A percentile compares a stretch with the other conserved stretches of the same genome.
These are phyloP conservation scores for Aricia artaxerxes DNA, from an alignment of 2,888 invertebrate species.

Conservation along the genomic window DNA sequence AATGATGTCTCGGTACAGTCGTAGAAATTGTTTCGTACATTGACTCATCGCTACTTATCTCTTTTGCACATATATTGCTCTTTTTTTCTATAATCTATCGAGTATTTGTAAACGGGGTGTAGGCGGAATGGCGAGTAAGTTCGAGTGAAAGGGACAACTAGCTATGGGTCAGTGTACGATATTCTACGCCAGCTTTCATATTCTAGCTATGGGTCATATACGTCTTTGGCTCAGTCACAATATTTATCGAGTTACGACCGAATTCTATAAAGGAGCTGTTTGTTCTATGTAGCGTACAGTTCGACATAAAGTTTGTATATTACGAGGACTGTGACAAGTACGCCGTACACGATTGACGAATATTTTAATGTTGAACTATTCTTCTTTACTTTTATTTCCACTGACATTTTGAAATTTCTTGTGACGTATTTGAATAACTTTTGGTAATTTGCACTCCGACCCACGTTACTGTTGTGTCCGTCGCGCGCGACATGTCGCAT, in stretches of 20 bases:
- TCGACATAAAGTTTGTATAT: neutral
- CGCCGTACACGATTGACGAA: neutral
- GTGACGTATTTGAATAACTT: conserved; percentile 7
- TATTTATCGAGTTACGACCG: neutral
- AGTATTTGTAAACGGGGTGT: neutral
- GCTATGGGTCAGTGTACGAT: neutral
- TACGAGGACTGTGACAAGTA: neutral
- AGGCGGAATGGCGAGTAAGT: neutral
- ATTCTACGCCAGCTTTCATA: neutral
- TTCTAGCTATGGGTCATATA: no score
- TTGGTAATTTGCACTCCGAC: conserved; percentile 38
- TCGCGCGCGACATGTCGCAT: conserved; percentile 42
- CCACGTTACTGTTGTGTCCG: conserved; percentile 28
- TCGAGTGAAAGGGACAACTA: neutral
- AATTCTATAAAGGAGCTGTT: conserved; percentile 8
- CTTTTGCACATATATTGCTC: neutral
- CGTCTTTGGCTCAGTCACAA: neutral
- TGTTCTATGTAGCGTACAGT: conserved; percentile 1
- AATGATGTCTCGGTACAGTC: no score
- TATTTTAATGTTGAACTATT: conserved; percentile 15
- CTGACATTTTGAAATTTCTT: conserved; percentile 1
- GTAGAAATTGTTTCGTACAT: neutral
- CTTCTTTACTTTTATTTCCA: neutral
- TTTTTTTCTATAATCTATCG: neutral
- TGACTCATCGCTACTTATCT: neutral